Conservation (phyloP, 2,113 vertebrate species). For the Galbula dea region DNA sequence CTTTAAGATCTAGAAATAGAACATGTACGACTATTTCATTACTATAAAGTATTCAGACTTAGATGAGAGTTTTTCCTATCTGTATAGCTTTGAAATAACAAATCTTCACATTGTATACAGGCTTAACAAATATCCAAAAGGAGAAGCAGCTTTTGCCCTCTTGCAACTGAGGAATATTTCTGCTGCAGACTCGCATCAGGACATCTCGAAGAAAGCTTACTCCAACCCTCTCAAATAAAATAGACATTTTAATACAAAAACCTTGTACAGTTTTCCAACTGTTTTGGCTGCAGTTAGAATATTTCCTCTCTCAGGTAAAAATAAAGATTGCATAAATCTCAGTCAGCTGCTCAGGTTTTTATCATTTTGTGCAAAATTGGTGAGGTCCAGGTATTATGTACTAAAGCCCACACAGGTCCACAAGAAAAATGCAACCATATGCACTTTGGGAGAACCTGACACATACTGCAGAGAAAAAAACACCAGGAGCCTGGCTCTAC, state of each 20-base stretch:
- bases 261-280: neutral
- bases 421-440: neutral
- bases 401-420: neutral
- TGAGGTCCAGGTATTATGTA: neutral
- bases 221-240: neutral
- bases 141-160: neutral
- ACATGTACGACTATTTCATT: neutral
- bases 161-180: neutral
- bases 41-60: neutral
- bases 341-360: neutral
- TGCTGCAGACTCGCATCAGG: neutral
- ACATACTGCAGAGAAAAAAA: neutral
- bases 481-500: neutral
- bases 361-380: neutral
- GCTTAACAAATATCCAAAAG: neutral
- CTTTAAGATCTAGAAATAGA: neutral
- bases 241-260: neutral
- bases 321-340: neutral
- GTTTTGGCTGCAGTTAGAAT: neutral
- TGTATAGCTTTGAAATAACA: neutral
- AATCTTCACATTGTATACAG: neutral
- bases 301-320: neutral
- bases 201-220: neutral
- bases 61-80: neutral
- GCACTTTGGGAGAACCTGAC: neutral